phyloP scores from a whole-genome alignment of 2,797 vertebrate species.

The Pelobates cultripes region DNA sequence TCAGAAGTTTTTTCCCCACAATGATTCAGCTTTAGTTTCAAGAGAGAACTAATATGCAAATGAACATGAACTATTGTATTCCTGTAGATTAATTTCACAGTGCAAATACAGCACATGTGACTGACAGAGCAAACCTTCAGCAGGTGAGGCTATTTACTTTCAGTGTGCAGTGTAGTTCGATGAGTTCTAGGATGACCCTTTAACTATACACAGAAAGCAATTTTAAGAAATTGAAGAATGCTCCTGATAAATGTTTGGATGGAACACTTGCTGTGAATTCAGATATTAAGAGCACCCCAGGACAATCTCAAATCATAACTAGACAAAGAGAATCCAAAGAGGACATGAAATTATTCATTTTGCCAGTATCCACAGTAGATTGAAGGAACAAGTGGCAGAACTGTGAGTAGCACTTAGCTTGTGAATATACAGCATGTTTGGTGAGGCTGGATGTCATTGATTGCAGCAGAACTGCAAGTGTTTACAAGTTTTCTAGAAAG shows the following conservation, averaged over 20 bases:
- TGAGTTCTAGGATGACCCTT: not conserved
- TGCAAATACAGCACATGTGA: not conserved
- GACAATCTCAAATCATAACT: no score
- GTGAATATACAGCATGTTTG: no score
- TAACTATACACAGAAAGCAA: not conserved
- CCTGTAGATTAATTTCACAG: not conserved
- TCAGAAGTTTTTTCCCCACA: not conserved
- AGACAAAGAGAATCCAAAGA: no score
- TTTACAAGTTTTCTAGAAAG: no score
- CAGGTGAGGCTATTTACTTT: slow-evolving; percentile 11
- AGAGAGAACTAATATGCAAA: slow-evolving; percentile 34
- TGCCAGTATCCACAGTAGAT: no score
- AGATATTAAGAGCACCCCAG: no score
- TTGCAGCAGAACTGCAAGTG: no score
- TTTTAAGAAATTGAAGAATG: not conserved
- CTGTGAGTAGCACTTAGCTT: no score
- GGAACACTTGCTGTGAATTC: not conserved
- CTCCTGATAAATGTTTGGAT: not conserved
- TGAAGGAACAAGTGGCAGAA: no score
- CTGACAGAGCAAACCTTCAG: not conserved
- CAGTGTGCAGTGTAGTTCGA: not conserved
- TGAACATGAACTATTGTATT: not conserved
- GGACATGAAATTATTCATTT: no score
- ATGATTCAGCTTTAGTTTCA: slow-evolving; percentile 26
- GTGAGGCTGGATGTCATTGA: no score